Evolutionary conservation across 1,140 invertebrate genomes (phyloP), one percentile per base, ranked within the genome.

Genomic region (Panulirus ornatus): DNA sequence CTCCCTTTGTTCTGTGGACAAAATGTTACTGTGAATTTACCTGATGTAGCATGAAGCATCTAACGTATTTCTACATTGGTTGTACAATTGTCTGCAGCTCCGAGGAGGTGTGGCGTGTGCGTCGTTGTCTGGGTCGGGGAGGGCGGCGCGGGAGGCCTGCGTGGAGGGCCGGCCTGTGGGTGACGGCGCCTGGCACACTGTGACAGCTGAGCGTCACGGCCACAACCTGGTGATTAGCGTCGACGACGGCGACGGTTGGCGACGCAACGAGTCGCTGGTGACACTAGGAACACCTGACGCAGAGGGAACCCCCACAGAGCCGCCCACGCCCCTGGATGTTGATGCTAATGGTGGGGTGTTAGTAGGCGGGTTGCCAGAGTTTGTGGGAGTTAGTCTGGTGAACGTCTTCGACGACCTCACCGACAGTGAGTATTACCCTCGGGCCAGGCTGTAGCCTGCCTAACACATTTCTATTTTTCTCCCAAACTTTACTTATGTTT

Each of bases 31-130:
- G n/a, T n/a, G n/a, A n/a, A n/a, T n/a, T n/a, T n/a, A n/a, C n/a
- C n/a, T n/a, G n/a, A n/a, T n/a, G n/a, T n/a, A n/a, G n/a, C n/a
- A n/a, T n/a, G n/a, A n/a, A n/a, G n/a, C n/a, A n/a, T n/a, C n/a
- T n/a, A n/a, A n/a, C n/a, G n/a, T n/a, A 8, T n/a, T 19, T n/a
- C 66, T 70, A 42, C 75, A 2, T 76, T 44, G 51, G 76, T 51
- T 79, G 38, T 70, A 0, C 27, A 27, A 30, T 75, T 19, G 27
- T n/a, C 19, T 30, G 0, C 85, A 87, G 85, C 51, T 87, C 6
- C 85, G 75, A n/a, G 73, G 30, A 30, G 85, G 85, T 22, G 75
- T 87, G 36, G 85, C 44, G 16, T 87, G 85, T 66, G 85, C 85
- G 5, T 78, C 85, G 0, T 9, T 87, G 75, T n/a, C 51, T 0